Base-by-base conservation (phyloP, 2,113 vertebrate genomes). In the Siniperca chuatsi region DNA sequence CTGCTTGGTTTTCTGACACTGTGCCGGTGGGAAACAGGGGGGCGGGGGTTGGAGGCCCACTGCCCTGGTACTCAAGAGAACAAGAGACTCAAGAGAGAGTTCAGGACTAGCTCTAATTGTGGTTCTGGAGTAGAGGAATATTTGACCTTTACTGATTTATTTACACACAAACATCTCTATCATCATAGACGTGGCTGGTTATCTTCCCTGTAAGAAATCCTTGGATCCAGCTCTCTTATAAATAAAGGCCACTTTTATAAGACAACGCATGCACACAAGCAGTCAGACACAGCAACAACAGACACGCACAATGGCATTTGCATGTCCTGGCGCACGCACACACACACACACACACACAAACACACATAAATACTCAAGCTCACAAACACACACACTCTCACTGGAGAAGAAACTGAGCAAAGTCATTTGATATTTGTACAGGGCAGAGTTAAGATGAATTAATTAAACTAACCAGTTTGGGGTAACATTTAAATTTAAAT, bases 61-160 rank as follows among this genome's bases (percentile, higher is more conserved):
- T 35, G 72, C 58, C 73, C 76, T 67, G 55, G 6, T 72, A 72
- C 88, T 86, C 79, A 29, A 60, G 79, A 87, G 89, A 79, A 58
- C 65, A 11, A 29, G 29, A 29, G 29, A 29, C 29, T 29, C 29
- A 29, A 29, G 29, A 29, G 40, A 6, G 40, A 83, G 90, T 86
- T 86, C 54, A 90, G 33, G 58, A 61, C 58, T 21, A 18, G 33
- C 72, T 89, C 75, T 88, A 89, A 88, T 82, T 88, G 77, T 72
- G 60, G 52, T 76, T 82, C 20, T 72, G 58, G 61, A 82, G 84
- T 29, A 72, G 72, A 65, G 50, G 44, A 79, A 73, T 77, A 60
- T 83, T 81, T 89, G 86, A 90, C 89, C 81, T 93, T 87, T 88
- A 77, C 62, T 85, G 57, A 82, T 95, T 88, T 90, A 85, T 93